Evolutionary conservation across 2,797 vertebrate species (phyloP), one percentile per base, ranked within the genome.

Genomic region (Sebastes steindachneri): DNA sequence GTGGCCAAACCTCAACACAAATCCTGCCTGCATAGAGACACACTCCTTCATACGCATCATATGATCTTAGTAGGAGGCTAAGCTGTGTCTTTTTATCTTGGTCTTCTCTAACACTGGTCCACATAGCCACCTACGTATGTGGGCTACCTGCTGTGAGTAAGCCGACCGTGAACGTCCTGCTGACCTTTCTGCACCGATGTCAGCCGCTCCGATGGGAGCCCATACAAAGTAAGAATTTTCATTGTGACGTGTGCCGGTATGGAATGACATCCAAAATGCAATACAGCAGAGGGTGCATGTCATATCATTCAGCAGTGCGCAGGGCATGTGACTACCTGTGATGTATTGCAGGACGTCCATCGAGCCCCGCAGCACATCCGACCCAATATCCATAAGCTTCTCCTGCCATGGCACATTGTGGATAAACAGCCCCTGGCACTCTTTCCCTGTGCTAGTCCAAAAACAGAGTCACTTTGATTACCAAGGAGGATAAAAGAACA

Each of bases 381-480:
- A 58, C 15, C 28, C 51, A 68, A 77, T 66, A 77, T 74, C 60
- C 29, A 57, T 53, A 85, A 77, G 85, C 66, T 77, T 91, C 80
- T 68, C 75, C 73, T 86, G 84, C 80, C 37, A 57, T 68, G 80
- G 71, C 74, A 89, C 68, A 82, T 83, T 80, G 85, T 80, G 86
- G 85, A 87, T 94, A 92, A 95, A 93, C 87, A 93, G 85, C 89
- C 89, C 60, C 69, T 65, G 86, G 92, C 83, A 70, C 63, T 92
- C 64, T 78, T 81, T 77, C 53, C 66, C 74, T 81, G 29, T 64
- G 62, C 67, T 77, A 81, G 80, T 88, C 80, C 68, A 75, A 88
- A 94, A 92, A 90, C 86, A 89, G 82, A 82, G 72, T 68, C 7
- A 77, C 91, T 95, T 93, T 95, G 94, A 96, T 95, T 94, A 94